Conservation (phyloP, 2,888 invertebrate genomes). For the Trichogramma evanescens region DNA sequence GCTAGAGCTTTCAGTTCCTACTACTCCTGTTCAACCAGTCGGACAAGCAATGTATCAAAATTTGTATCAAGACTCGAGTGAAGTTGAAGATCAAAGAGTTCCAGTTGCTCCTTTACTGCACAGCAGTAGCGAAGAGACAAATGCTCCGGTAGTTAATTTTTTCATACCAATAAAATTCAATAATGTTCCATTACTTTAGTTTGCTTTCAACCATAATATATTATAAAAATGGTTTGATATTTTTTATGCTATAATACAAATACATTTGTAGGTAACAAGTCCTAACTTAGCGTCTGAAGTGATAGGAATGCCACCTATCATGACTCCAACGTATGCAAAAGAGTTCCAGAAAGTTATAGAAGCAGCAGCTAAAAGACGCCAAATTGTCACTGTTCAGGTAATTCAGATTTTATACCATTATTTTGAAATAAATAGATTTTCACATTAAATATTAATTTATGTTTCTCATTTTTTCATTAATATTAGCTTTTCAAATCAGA, state of each 20-base stretch:
- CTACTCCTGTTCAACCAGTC: constrained; percentile 37
- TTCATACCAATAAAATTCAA: background rate
- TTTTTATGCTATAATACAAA: background rate
- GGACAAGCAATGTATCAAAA: constrained; percentile 41
- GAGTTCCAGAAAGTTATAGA: constrained; percentile 54
- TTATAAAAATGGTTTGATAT: background rate
- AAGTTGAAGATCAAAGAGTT: constrained; percentile 71
- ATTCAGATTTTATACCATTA: background rate
- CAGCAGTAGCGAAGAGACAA: constrained; percentile 44
- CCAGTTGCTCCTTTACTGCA: constrained; percentile 62
- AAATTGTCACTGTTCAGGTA: constrained; percentile 54
- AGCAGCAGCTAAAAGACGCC: constrained; percentile 54
- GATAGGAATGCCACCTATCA: constrained; percentile 49
- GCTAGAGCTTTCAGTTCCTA: constrained; percentile 42
- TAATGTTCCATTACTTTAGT: background rate
- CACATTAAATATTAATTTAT: background rate
- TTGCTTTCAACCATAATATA: background rate
- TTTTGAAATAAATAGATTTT: background rate
- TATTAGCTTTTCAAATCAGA: constrained; percentile 56
- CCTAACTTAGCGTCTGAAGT: constrained; percentile 46
- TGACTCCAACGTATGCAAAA: constrained; percentile 51
- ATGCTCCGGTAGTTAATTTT: constrained; percentile 34
- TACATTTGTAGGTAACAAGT: constrained; percentile 42
- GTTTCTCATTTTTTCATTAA: background rate
- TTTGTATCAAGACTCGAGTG: constrained; percentile 45